Conservation (phyloP, 2,113 vertebrate species). For the Plecotus auritus region DNA sequence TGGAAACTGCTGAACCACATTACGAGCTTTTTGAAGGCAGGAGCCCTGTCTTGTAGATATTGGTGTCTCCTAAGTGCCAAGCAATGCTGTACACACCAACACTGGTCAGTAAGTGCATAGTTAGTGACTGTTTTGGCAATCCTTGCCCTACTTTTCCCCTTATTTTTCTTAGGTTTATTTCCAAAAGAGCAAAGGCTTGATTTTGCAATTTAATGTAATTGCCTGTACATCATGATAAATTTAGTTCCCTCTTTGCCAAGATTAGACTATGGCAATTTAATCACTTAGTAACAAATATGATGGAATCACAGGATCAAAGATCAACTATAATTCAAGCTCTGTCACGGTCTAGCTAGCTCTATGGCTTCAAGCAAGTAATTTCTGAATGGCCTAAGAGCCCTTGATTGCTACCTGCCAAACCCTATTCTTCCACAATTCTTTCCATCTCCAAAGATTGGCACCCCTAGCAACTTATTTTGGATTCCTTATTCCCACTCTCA, state of each 20-base stretch:
- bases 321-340: neutral
- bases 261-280: conserved; percentile 9
- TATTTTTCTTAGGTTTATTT: conserved; percentile 20
- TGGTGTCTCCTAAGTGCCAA: neutral
- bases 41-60: neutral
- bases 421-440: neutral
- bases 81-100: neutral
- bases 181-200: conserved; percentile 16
- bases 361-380: neutral
- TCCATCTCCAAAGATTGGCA: neutral
- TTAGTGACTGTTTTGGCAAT: neutral
- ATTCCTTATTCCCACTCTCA: neutral
- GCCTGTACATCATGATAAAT: conserved; percentile 11
- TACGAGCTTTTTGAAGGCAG: neutral
- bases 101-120: neutral
- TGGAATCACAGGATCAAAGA: neutral
- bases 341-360: neutral
- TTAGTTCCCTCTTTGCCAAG: conserved; percentile 23
- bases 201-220: neutral
- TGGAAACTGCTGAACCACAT: neutral
- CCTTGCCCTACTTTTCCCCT: neutral
- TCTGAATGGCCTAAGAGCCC: neutral
- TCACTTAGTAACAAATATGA: conserved; percentile 13
- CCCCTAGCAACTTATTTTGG: neutral
- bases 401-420: neutral